These are phyloP conservation scores for Glaucidium brasilianum DNA, from an alignment of 2,113 vertebrate species.

Conservation along the genomic window DNA sequence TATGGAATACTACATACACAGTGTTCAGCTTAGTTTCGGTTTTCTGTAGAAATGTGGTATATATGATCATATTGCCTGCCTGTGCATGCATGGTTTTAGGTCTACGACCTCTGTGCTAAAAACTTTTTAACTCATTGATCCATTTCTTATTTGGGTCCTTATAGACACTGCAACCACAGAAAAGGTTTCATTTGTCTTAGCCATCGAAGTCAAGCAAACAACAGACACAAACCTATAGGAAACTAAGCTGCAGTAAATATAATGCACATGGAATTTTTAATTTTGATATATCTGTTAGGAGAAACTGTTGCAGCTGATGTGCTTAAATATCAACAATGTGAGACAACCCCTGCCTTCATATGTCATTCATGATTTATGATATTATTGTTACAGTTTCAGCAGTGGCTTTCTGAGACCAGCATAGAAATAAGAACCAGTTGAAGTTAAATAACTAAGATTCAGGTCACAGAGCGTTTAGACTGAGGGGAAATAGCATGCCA, in stretches of 20 bases:
- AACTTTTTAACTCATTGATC: not conserved
- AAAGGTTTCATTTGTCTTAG: not conserved
- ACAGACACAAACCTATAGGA: not conserved
- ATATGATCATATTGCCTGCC: not conserved
- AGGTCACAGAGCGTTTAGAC: not conserved
- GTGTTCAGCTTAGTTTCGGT: not conserved
- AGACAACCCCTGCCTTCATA: not conserved
- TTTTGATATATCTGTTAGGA: not conserved
- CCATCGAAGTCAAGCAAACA: not conserved
- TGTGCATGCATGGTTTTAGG: not conserved
- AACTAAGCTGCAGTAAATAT: not conserved
- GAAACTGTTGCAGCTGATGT: not conserved
- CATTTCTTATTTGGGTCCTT: not conserved
- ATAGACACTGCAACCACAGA: not conserved
- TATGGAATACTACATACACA: not conserved
- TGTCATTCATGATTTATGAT: not conserved
- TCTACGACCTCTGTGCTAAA: not conserved
- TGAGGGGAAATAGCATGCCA: not conserved
- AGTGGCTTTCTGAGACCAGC: not conserved
- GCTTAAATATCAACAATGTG: not conserved
- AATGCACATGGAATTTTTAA: not conserved
- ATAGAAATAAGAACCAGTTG: not conserved
- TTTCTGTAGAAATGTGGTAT: not conserved
- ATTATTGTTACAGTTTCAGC: not conserved
- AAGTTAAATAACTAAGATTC: not conserved